These are phyloP conservation scores for Drosophila parthenogenetica DNA, from an alignment of 2,888 invertebrate genomes.

Conservation along the genomic window DNA sequence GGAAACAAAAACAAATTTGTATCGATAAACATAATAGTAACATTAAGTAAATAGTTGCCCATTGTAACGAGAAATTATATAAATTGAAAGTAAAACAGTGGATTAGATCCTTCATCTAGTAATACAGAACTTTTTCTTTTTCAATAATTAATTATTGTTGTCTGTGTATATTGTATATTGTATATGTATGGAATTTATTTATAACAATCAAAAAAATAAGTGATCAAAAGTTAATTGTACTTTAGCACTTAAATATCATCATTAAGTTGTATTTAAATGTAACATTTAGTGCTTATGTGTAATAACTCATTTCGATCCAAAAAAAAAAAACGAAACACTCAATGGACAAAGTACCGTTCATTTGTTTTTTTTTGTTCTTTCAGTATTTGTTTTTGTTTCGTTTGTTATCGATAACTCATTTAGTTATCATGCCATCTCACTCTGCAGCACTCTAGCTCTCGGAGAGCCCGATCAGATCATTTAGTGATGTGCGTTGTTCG, in stretches of 20 bases:
- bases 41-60: conserved; percentile 33
- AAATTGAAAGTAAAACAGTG: conserved; percentile 85
- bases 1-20: background rate
- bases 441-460: conserved; percentile 48
- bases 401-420: conserved; percentile 31
- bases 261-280: conserved; percentile 47
- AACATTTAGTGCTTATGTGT: conserved; percentile 9
- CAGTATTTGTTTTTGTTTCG: background rate
- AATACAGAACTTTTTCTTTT: conserved; percentile 57
- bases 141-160: conserved; percentile 56
- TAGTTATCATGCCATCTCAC: conserved; percentile 48
- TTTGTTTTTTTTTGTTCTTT: no score
- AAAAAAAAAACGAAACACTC: conserved; percentile 22
- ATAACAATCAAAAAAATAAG: conserved; percentile 1
- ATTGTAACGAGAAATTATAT: conserved; percentile 68
- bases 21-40: conserved; percentile 10
- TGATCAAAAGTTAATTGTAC: conserved; percentile 10
- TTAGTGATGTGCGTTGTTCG: conserved; percentile 63
- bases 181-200: conserved; percentile 63
- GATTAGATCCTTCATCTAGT: conserved; percentile 85
- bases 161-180: conserved; percentile 59
- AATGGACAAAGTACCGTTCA: conserved; percentile 17
- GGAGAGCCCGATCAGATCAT: conserved; percentile 48
- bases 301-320: conserved; percentile 22
- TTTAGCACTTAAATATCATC: conserved; percentile 40